Conservation (phyloP, 2,797 vertebrate genomes). For the Coregonus ussuriensis region DNA sequence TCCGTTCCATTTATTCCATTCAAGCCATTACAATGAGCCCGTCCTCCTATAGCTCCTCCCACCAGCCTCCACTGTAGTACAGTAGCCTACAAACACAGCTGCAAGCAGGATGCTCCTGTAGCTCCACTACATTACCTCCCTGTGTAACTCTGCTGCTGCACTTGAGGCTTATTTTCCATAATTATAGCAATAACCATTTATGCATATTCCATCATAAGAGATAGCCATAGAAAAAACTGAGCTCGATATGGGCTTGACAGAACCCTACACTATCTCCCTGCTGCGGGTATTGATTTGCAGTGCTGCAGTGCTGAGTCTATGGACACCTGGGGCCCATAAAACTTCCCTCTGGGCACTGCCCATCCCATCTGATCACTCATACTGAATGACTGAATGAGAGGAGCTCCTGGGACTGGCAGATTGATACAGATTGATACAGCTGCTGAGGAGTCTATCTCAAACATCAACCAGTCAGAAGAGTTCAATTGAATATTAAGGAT, state of each 20-base stretch:
- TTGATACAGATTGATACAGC: background rate
- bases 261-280: constrained; percentile 3
- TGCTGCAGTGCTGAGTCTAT: constrained; percentile 18
- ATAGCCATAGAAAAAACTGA: background rate
- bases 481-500: background rate
- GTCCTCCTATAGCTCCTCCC: no score
- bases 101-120: background rate
- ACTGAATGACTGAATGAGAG: background rate
- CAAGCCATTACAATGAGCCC: no score
- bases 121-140: constrained; percentile 6
- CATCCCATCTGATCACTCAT: constrained; percentile 22
- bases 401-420: constrained; percentile 4
- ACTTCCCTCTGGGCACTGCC: constrained; percentile 10
- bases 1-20: no score
- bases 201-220: constrained; percentile 19
- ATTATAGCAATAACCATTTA: constrained; percentile 34
- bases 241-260: constrained; percentile 15
- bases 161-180: constrained; percentile 1
- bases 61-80: no score
- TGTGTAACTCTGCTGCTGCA: constrained; percentile 3
- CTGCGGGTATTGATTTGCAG: constrained; percentile 30
- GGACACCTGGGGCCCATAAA: constrained; percentile 28
- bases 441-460: background rate
- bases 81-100: background rate
- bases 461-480: background rate